Evolutionary conservation across 2,113 vertebrate genomes (phyloP).

Genomic region (Carassius auratus): DNA sequence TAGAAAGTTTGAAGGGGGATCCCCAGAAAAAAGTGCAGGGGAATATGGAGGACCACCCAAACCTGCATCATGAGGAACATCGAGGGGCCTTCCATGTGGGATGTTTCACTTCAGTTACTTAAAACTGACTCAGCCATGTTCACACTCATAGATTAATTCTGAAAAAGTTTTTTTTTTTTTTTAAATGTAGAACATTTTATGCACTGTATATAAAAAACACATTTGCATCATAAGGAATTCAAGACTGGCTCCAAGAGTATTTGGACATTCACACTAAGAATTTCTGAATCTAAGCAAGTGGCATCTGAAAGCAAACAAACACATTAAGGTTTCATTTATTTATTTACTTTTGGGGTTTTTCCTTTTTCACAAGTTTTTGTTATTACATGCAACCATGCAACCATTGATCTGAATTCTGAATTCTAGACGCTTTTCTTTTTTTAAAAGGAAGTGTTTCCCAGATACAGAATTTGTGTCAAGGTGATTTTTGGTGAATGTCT

Average conservation of each 20-base stretch:
- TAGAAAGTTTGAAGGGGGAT: conserved; percentile 42
- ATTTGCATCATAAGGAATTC: background rate
- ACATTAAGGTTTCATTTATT: background rate
- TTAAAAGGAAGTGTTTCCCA: background rate
- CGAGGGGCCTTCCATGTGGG: conserved; percentile 47
- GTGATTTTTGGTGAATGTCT: background rate
- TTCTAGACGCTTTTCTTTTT: background rate
- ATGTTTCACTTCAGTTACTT: background rate
- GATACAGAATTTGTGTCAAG: background rate
- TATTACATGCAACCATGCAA: background rate
- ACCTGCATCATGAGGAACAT: background rate
- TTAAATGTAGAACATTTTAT: background rate
- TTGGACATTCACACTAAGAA: background rate
- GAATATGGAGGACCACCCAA: conserved; percentile 28
- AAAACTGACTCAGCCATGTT: conserved; percentile 12
- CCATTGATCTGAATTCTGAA: background rate
- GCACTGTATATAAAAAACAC: too few species aligned
- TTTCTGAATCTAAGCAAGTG: background rate
- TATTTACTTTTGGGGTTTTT: background rate
- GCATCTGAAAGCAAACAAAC: background rate
- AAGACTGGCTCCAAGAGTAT: too few species aligned
- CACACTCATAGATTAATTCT: background rate
- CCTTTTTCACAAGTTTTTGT: background rate
- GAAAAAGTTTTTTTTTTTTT: background rate
- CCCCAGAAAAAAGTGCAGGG: conserved; percentile 36